Percentiles rank a stretch among this genome's conserved stretches.
Conservation (phyloP, 2,113 vertebrate species). For the Xiphophorus couchianus region DNA sequence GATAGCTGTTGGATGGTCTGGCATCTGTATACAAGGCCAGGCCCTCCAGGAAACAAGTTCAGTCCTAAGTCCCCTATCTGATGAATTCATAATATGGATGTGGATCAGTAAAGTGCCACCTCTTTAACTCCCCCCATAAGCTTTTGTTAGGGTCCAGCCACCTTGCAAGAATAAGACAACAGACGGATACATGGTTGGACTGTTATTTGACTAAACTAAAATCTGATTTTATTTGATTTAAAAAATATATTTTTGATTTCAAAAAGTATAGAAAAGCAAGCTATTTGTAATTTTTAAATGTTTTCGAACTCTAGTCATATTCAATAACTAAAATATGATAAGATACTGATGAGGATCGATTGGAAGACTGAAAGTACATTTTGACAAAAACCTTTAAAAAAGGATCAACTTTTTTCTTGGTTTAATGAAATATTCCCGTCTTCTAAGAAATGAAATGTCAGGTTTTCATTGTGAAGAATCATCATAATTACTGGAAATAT, state of each 20-base stretch:
- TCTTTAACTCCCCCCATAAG: constrained; percentile 26
- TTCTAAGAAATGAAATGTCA: too few species aligned
- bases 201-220: background rate
- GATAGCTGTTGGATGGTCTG: constrained; percentile 81
- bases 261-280: background rate
- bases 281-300: too few species aligned
- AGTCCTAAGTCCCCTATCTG: constrained; percentile 5
- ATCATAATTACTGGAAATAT: too few species aligned
- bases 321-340: too few species aligned
- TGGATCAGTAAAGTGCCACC: constrained; percentile 20
- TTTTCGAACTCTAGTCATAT: too few species aligned
- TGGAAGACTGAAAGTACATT: too few species aligned
- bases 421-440: too few species aligned
- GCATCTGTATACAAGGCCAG: constrained; percentile 78
- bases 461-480: too few species aligned
- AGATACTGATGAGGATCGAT: too few species aligned
- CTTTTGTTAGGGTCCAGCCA: constrained; percentile 18
- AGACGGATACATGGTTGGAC: too few species aligned
- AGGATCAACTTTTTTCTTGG: too few species aligned
- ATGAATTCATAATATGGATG: constrained; percentile 31
- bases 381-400: too few species aligned
- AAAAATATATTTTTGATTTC: background rate
- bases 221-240: background rate
- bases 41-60: constrained; percentile 43
- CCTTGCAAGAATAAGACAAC: background rate